These are phyloP conservation scores for Spilogale gracilis DNA, from an alignment of 2,113 vertebrate genomes.

Conservation along the genomic window DNA sequence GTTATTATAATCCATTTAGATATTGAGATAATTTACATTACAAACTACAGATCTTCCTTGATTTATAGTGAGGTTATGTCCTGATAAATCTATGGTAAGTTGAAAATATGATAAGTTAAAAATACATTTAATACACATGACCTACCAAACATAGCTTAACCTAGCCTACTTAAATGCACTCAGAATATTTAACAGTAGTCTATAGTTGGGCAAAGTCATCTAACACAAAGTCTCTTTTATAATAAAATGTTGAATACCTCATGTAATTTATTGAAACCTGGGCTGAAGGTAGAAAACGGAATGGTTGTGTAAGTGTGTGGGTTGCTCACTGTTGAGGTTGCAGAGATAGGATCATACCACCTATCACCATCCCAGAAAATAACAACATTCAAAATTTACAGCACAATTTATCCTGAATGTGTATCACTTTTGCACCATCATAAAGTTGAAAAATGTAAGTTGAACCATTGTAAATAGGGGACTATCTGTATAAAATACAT, in stretches of 20 bases:
- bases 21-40: neutral
- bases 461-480: neutral
- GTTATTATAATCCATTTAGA: neutral
- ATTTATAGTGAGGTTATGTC: neutral
- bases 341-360: neutral
- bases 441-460: neutral
- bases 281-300: neutral
- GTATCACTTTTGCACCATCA: neutral
- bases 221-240: neutral
- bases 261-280: neutral
- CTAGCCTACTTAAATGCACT: neutral
- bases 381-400: neutral
- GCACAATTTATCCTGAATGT: neutral
- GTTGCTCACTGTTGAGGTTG: neutral
- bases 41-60: neutral
- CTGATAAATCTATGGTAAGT: neutral
- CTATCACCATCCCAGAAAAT: neutral
- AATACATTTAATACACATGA: neutral
- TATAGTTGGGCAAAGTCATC: neutral
- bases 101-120: neutral
- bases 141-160: neutral
- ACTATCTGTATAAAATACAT: neutral
- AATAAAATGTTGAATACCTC: neutral
- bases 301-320: neutral
- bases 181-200: neutral